Base-by-base conservation (phyloP, 2,888 invertebrate species). In the Scaptomyza flava region DNA sequence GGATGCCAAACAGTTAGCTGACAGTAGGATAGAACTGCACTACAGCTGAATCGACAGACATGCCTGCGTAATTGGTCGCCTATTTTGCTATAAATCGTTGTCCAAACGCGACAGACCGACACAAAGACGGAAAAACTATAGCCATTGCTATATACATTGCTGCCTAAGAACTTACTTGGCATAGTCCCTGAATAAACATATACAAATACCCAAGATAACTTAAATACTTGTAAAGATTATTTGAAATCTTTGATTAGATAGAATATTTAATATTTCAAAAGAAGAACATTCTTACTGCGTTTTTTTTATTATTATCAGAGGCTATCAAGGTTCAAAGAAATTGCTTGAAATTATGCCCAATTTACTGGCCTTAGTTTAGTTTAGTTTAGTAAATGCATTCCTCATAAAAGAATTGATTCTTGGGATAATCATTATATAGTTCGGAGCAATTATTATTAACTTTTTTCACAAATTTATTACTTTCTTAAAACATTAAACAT, bases 51-150 rank as follows among this genome's bases (percentile, higher is more conserved):
- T 41, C 36, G 53, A 23, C 0, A 70, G 64, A 58, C 58, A 84
- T 87, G 77, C 81, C 87, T 72, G 68, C 70, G 89, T 84, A 84
- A 89, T 84, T 89, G 84, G 81, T 87, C 77, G 74, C 64, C 79
- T 87, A 87, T 70, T 87, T 79, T 61, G 81, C 83, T 72, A 82
- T 82, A 82, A 82, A 82, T 82, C 83, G 85, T 72, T 68, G 46
- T 30, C 47, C 60, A 48, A 52, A 41, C 46, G 50, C 50, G 33
- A 50, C 34, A 50, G 9, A 14, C 27, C 2, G 9, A n/a, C 48
- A 9, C 7, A 51, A 50, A 34, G 54, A 50, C 68, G 27, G 6
- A 27, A 4, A 27, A 27, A 27, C 27, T 27, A 33, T 52, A 45
- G 6, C 27, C 27, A 6, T 4, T 27, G 34, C 27, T 14, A 47